Base-by-base conservation (phyloP, 2,888 invertebrate species). In the Trichacis sp. region DNA sequence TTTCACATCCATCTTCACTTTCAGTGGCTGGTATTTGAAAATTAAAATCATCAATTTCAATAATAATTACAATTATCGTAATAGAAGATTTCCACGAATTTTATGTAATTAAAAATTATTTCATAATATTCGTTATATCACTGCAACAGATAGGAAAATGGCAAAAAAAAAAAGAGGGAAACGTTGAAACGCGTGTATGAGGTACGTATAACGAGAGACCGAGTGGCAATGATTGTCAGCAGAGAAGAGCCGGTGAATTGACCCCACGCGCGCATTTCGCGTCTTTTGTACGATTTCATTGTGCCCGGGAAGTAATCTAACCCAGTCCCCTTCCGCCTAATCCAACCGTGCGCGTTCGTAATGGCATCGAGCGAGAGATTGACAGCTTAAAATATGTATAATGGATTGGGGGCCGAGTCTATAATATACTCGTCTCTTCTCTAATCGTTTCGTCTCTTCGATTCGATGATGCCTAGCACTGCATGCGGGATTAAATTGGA, bases 351-450 rank as follows among this genome's bases (percentile, higher is more conserved):
- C 73, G 68, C 70, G n/a, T n/a, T 69, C 64, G 69, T 68, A 72
- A 64, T 70, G 64, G 69, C 73, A 75, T 68, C 74, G 71, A 66
- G 71, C 62, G 68, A 69, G 77, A 81, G 82, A 84, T 84, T 84
- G 84, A 84, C 83, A 83, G 83, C 82, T 81, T 82, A 81, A 83
- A 83, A 84, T 84, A 83, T 84, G 81, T 83, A 83, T 83, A 83
- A 83, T 82, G 76, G 82, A 75, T 71, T 66, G 73, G 59, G 73
- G 76, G 68, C 63, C 47, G 69, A 64, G 64, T 69, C 24, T 8
- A 24, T 24, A 24, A 24, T 24, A 24, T 24, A 24, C n/a, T 36
- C 24, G 48, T 40, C 20, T 33, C 52, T 58, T 58, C 48, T 36
- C 42, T n/a, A n/a, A n/a, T n/a, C n/a, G n/a, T n/a, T n/a, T n/a